These are phyloP conservation scores for Apamea epomidion DNA, from an alignment of 2,888 invertebrate genomes.

Conservation along the genomic window DNA sequence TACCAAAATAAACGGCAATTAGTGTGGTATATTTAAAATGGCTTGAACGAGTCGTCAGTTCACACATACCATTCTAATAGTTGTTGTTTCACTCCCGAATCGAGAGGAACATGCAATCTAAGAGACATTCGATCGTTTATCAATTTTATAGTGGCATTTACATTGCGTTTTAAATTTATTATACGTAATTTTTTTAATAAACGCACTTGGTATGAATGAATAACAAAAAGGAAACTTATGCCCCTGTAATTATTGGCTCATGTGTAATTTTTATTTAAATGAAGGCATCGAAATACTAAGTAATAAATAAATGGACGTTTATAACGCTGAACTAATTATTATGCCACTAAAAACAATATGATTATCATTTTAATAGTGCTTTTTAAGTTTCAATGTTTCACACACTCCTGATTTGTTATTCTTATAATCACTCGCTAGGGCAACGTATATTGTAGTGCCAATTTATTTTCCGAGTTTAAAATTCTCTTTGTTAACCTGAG, in stretches of 20 bases:
- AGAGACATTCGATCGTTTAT: conserved; percentile 42
- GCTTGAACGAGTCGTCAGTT: conserved; percentile 48
- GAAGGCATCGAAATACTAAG: conserved; percentile 3
- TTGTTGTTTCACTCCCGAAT: conserved; percentile 49
- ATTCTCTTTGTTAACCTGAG: conserved; percentile 10
- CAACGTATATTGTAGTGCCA: conserved; percentile 23
- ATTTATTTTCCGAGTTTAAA: conserved; percentile 15
- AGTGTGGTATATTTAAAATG: conserved; percentile 38
- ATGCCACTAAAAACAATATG: background rate
- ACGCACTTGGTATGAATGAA: conserved; percentile 30
- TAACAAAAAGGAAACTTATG: background rate
- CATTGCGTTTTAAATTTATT: conserved; percentile 35
- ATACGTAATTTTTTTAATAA: conserved; percentile 16
- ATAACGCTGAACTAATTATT: conserved; percentile 7
- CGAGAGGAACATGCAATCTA: conserved; percentile 52
- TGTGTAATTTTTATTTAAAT: background rate
- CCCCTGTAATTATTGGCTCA: background rate
- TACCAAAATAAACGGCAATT: conserved; percentile 61
- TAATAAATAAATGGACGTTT: conserved; percentile 12
- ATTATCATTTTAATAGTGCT: conserved; percentile 26
- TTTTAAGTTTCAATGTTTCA: conserved; percentile 9
- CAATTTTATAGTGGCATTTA: conserved; percentile 48
- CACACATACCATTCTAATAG: conserved; percentile 59
- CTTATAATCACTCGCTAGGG: conserved; percentile 22
- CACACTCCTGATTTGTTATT: conserved; percentile 15